These are phyloP conservation scores for Spinibarbus caldwelli DNA, from an alignment of 2,797 vertebrate genomes.

Conservation along the genomic window DNA sequence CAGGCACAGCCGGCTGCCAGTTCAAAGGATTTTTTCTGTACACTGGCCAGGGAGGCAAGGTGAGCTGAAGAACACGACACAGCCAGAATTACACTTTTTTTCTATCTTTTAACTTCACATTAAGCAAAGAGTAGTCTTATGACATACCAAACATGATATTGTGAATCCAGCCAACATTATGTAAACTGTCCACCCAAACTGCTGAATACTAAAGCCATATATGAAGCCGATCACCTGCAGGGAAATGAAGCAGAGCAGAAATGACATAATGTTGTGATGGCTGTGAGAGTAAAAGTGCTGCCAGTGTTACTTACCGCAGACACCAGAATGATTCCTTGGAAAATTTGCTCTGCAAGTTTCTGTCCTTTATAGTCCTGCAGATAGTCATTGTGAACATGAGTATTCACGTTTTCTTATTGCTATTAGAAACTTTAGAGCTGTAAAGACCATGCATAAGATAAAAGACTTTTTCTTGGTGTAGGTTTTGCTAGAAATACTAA, in stretches of 20 bases:
- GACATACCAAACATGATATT: conserved; percentile 91
- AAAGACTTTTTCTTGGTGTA: background rate
- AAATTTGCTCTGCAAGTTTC: conserved; percentile 97
- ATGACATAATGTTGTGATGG: conserved; percentile 33
- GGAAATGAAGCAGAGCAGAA: background rate
- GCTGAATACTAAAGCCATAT: conserved; percentile 90
- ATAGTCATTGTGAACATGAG: background rate
- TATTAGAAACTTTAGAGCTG: background rate
- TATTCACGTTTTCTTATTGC: background rate
- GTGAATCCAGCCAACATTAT: conserved; percentile 93
- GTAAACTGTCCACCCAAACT: conserved; percentile 98
- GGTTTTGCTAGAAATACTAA: background rate
- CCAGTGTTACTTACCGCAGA: conserved; percentile 86
- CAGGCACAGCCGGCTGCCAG: conserved; percentile 89
- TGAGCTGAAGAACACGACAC: conserved; percentile 79
- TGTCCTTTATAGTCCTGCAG: conserved; percentile 97
- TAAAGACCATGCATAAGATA: background rate
- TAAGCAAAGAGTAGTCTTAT: background rate
- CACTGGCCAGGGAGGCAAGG: conserved; percentile 96
- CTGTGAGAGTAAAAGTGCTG: background rate
- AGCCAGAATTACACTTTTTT: background rate
- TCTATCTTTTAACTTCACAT: background rate
- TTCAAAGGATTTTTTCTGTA: conserved; percentile 89
- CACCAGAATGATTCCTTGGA: conserved; percentile 94
- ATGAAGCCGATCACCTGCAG: conserved; percentile 91